Evolutionary conservation across 2,113 vertebrate genomes (phyloP).

Genomic region (Lutjanus erythropterus): DNA sequence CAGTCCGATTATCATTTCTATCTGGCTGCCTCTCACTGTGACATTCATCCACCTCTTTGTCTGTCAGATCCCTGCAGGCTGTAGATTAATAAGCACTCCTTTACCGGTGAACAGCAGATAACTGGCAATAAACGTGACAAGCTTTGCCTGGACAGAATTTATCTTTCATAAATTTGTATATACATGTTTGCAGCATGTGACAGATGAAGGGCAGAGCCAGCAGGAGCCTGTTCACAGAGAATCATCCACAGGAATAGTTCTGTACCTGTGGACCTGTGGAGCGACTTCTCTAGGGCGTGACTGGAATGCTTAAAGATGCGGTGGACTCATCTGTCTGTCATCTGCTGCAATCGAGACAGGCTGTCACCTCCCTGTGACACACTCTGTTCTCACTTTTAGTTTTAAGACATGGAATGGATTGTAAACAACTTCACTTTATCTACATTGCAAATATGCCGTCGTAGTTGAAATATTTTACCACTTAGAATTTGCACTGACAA

Average conservation of each 20-base stretch:
- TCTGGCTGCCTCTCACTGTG: background rate
- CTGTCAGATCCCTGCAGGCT: background rate
- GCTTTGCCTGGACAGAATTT: background rate
- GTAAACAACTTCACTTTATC: slow-evolving; percentile 8
- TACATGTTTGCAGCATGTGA: slow-evolving; percentile 2
- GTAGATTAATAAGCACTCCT: background rate
- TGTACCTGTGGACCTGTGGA: slow-evolving; percentile 10
- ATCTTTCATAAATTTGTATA: background rate
- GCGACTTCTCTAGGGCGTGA: slow-evolving; percentile 28
- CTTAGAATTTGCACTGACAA: background rate
- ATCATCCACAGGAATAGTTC: background rate
- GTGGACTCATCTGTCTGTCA: slow-evolving; percentile 23
- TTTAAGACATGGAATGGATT: background rate
- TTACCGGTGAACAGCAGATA: background rate
- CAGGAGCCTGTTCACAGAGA: slow-evolving; percentile 14
- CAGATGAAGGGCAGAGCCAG: background rate
- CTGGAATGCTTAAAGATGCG: slow-evolving; percentile 11
- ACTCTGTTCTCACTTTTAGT: slow-evolving; percentile 19
- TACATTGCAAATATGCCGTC: background rate
- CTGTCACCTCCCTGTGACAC: slow-evolving; percentile 20
- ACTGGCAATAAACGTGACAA: background rate
- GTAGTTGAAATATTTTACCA: background rate
- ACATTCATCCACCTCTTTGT: background rate
- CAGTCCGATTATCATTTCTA: background rate
- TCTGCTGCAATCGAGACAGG: slow-evolving; percentile 13